Evolutionary conservation across 2,797 vertebrate genomes (phyloP).

Genomic region (Halcyon chelicuti): DNA sequence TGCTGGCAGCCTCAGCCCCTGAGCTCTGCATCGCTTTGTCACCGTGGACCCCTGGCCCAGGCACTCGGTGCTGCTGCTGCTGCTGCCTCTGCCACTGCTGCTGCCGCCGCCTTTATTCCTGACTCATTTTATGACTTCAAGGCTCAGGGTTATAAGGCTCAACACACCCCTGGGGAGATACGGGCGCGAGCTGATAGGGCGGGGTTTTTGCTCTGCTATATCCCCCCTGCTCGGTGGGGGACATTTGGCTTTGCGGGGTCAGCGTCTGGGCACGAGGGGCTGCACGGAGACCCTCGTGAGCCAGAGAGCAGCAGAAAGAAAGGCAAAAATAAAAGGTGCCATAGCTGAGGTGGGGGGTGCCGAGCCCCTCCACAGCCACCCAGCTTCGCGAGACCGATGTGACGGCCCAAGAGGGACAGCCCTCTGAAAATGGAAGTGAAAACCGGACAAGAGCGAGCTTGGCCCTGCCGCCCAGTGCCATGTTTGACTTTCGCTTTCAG

Average conservation of each 20-base stretch:
- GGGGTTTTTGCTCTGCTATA: accelerated
- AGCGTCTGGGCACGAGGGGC: accelerated
- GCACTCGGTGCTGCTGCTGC: not conserved
- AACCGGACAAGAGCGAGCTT: not conserved
- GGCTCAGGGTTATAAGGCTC: conserved; percentile 20
- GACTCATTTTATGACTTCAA: conserved; percentile 54
- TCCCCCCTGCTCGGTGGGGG: not conserved
- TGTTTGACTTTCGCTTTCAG: conserved; percentile 68
- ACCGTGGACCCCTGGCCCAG: accelerated
- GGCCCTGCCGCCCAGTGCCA: not conserved
- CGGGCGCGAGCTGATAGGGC: not conserved
- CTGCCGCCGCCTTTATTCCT: not conserved
- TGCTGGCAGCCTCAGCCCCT: not conserved
- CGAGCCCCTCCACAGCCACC: not conserved
- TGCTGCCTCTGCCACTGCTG: not conserved
- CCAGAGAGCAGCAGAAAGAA: not conserved
- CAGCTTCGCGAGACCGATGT: accelerated
- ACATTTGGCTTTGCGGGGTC: not conserved
- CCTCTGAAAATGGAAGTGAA: conserved; percentile 67
- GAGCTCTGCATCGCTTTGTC: accelerated
- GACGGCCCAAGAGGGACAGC: not conserved
- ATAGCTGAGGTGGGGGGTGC: not conserved
- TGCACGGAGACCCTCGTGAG: accelerated
- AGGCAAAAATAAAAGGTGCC: accelerated
- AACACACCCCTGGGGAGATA: not conserved